These are phyloP conservation scores for Triplophysa tibetana DNA, from an alignment of 2,113 vertebrate genomes.

Conservation along the genomic window DNA sequence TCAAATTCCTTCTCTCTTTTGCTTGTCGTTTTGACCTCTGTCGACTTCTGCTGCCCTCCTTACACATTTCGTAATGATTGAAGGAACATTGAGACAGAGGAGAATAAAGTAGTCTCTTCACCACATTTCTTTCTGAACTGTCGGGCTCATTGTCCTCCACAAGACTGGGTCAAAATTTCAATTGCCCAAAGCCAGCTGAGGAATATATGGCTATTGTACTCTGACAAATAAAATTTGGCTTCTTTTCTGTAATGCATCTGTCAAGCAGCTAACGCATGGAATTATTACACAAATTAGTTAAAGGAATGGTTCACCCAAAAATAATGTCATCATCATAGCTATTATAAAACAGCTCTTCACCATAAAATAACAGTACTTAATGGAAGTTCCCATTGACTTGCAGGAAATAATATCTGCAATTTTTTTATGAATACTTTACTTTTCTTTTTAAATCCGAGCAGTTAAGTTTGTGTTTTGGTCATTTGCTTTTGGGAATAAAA, in stretches of 20 bases:
- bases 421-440: not conserved
- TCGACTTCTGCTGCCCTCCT: conserved; percentile 30
- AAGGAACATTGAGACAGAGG: conserved; percentile 16
- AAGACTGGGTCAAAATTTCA: conserved; percentile 17
- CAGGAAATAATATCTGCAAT: not conserved
- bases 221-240: conserved; percentile 9
- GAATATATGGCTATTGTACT: not conserved
- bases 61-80: conserved; percentile 41
- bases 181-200: conserved; percentile 11
- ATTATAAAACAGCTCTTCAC: too few species aligned
- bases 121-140: conserved; percentile 16
- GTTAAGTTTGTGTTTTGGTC: not conserved
- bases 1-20: conserved; percentile 37
- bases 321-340: too few species aligned
- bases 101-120: conserved; percentile 40
- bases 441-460: not conserved
- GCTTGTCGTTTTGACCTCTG: conserved; percentile 40
- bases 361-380: too few species aligned
- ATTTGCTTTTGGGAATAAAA: conserved; percentile 21
- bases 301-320: too few species aligned
- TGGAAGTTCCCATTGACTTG: too few species aligned
- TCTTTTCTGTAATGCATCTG: conserved; percentile 1
- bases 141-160: not conserved
- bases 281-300: conserved; percentile 18
- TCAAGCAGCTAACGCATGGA: not conserved